phyloP scores from a whole-genome alignment of 1,140 invertebrate species.

The Phymorhynchus buccinoides region DNA sequence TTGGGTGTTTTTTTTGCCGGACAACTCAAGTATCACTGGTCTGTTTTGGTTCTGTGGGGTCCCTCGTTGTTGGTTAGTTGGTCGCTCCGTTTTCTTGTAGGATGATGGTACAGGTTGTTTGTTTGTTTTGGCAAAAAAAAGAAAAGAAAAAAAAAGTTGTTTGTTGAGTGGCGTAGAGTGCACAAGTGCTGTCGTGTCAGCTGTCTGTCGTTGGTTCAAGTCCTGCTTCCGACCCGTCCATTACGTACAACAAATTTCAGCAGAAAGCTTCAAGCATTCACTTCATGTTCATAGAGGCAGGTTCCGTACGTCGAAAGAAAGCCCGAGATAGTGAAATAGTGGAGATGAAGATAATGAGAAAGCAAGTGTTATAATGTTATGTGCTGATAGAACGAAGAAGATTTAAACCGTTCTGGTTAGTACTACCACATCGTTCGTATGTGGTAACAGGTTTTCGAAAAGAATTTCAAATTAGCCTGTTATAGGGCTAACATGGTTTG shows the following conservation, averaged over 20 bases:
- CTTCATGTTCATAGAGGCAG: neutral
- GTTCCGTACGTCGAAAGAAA: neutral
- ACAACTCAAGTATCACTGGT: conserved; percentile 6
- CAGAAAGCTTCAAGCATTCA: conserved; percentile 11
- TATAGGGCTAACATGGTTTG: no score
- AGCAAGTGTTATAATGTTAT: neutral
- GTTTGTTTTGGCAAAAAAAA: no score
- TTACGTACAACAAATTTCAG: no score
- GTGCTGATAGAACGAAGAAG: no score
- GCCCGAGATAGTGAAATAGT: neutral
- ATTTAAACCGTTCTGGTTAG: no score
- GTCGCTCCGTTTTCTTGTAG: conserved; percentile 14
- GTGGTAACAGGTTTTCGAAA: no score
- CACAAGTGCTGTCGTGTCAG: conserved; percentile 15
- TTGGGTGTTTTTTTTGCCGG: no score
- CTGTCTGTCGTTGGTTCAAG: conserved; percentile 33
- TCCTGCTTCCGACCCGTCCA: conserved; percentile 38
- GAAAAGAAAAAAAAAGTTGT: conserved; percentile 11
- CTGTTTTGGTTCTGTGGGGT: conserved; percentile 34
- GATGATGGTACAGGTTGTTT: conserved; percentile 35
- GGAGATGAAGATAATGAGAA: neutral
- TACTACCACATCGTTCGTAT: no score
- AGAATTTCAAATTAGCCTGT: no score
- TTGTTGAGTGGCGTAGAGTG: conserved; percentile 28
- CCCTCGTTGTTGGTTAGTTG: conserved; percentile 35